Conservation (phyloP, 2,888 invertebrate genomes). For the Synanthedon formicaeformis region DNA sequence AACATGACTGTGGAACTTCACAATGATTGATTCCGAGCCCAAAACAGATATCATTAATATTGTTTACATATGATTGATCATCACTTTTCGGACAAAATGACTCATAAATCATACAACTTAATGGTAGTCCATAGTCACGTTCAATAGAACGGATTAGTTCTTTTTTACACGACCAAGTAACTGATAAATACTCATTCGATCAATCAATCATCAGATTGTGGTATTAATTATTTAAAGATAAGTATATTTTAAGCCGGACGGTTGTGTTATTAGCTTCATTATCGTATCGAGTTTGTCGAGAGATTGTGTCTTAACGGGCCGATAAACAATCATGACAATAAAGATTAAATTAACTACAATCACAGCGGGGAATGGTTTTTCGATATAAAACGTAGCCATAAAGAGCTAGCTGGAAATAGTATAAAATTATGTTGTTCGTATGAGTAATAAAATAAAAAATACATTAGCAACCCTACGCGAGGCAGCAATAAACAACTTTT, state of each 20-base stretch:
- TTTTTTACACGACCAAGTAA: conserved; percentile 11
- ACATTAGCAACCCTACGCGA: conserved; percentile 49
- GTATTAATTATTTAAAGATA: conserved; percentile 5
- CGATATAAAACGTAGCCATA: conserved; percentile 48
- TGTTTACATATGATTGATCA: conserved; percentile 50
- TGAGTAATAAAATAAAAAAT: conserved; percentile 43
- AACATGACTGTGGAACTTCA: conserved; percentile 20
- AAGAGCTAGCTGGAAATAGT: conserved; percentile 44
- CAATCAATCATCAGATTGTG: conserved; percentile 12
- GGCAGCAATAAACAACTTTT: conserved; percentile 61
- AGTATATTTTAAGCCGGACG: conserved; percentile 3
- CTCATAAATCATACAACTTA: conserved; percentile 23
- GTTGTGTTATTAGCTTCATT: conserved; percentile 8
- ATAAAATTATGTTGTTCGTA: conserved; percentile 54
- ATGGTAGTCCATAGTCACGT: conserved; percentile 28
- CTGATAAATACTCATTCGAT: conserved; percentile 9
- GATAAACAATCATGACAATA: conserved; percentile 44
- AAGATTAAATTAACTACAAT: conserved; percentile 43
- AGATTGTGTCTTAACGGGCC: conserved; percentile 17
- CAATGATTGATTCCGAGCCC: conserved; percentile 45
- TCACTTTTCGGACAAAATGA: conserved; percentile 25
- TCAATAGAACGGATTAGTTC: conserved; percentile 18
- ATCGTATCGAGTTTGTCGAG: conserved; percentile 7
- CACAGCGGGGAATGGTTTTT: conserved; percentile 46
- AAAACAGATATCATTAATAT: conserved; percentile 53